Percentiles rank a stretch among this genome's conserved stretches.
Conservation (phyloP, 2,113 vertebrate genomes). For the Octodon degus region DNA sequence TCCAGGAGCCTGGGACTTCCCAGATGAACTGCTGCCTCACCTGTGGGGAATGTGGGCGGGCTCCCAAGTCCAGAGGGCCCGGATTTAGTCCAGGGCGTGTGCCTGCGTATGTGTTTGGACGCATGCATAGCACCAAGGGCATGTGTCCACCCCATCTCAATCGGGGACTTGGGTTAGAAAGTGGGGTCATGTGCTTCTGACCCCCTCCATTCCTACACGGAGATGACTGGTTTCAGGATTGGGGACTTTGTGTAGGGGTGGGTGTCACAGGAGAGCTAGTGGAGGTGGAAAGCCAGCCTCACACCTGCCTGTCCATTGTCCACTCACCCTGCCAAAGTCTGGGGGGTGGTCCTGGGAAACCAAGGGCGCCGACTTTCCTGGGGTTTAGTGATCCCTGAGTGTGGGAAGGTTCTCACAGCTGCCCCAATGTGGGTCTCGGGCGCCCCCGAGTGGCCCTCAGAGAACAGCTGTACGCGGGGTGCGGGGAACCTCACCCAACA, state of each 20-base stretch:
- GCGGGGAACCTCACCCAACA: rapidly evolving
- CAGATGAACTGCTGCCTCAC: background rate
- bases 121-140: rapidly evolving
- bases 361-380: no score
- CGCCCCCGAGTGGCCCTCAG: background rate
- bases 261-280: background rate
- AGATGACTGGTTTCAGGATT: background rate
- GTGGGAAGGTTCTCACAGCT: no score
- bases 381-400: background rate
- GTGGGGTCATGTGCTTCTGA: background rate
- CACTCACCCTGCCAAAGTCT: background rate
- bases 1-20: constrained; percentile 45
- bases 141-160: no score
- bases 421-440: background rate
- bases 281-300: background rate
- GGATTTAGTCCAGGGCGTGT: background rate
- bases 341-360: background rate
- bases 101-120: background rate
- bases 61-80: background rate
- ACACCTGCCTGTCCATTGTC: background rate
- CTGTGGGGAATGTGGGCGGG: constrained; percentile 30
- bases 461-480: background rate
- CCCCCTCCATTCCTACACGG: background rate
- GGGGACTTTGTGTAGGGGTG: background rate
- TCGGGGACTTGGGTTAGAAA: background rate